These are phyloP conservation scores for Peromyscus polionotus DNA, from an alignment of 2,113 vertebrate species.

Conservation along the genomic window DNA sequence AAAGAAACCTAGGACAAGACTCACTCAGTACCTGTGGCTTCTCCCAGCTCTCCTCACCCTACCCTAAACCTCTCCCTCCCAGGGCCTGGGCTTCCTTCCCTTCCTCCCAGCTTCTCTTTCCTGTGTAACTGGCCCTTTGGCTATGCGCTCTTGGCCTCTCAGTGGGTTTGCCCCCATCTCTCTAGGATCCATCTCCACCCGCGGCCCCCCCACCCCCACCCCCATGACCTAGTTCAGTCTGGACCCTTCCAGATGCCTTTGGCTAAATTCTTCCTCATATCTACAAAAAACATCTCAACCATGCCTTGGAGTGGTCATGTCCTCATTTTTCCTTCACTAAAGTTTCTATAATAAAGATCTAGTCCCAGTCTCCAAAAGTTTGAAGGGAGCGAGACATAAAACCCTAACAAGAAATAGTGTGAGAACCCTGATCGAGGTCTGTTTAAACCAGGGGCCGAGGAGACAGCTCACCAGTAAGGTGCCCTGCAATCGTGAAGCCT, in stretches of 20 bases:
- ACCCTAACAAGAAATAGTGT: not conserved
- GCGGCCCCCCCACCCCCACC: too few species aligned
- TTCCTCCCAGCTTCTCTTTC: not conserved
- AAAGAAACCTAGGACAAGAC: not conserved
- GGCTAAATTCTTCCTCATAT: not conserved
- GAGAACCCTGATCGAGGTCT: not conserved
- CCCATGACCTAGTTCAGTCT: not conserved
- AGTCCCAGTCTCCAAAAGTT: not conserved
- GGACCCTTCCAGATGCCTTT: too few species aligned
- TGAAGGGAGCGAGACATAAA: not conserved
- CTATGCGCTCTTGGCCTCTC: not conserved
- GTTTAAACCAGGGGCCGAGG: not conserved
- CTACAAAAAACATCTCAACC: not conserved
- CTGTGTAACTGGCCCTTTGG: not conserved
- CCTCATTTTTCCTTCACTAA: not conserved
- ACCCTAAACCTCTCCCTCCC: not conserved
- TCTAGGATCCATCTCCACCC: not conserved
- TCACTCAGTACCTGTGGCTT: not conserved
- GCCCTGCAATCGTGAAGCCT: not conserved
- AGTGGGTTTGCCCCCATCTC: not conserved
- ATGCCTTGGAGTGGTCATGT: not conserved
- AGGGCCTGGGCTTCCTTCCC: not conserved
- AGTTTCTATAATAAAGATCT: conserved; percentile 24
- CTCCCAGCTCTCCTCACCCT: not conserved
- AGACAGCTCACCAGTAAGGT: not conserved